These are phyloP conservation scores for Matsumyia berberina DNA, from an alignment of 2,888 invertebrate species.

Conservation along the genomic window DNA sequence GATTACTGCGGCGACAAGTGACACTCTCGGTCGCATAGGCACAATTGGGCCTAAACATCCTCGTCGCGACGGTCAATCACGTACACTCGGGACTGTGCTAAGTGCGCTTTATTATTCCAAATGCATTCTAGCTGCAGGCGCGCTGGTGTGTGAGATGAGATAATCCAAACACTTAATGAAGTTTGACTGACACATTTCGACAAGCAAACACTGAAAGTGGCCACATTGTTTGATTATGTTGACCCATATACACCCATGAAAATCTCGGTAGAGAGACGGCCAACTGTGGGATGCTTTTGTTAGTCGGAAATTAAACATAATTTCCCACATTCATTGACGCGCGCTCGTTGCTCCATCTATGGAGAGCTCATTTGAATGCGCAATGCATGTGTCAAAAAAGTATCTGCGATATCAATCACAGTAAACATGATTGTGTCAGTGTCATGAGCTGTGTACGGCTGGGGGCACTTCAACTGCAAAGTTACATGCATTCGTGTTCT, in stretches of 20 bases:
- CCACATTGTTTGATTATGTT: slow-evolving; percentile 57
- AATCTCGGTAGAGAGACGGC: neutral
- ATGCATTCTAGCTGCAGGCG: slow-evolving; percentile 52
- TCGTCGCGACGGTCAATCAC: slow-evolving; percentile 44
- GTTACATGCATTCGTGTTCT: slow-evolving; percentile 31
- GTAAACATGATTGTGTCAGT: slow-evolving; percentile 75
- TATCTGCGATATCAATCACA: slow-evolving; percentile 74
- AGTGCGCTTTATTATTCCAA: slow-evolving; percentile 61
- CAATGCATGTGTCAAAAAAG: slow-evolving; percentile 72
- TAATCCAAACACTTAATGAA: slow-evolving; percentile 59
- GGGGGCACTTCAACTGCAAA: slow-evolving; percentile 63
- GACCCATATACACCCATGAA: slow-evolving; percentile 58
- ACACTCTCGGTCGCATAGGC: slow-evolving; percentile 36
- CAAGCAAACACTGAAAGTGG: slow-evolving; percentile 40
- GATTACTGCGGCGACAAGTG: slow-evolving; percentile 50
- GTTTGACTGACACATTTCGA: slow-evolving; percentile 72
- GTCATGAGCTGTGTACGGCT: slow-evolving; percentile 58
- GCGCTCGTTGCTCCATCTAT: neutral
- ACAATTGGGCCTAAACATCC: slow-evolving; percentile 49
- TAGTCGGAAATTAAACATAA: slow-evolving; percentile 15
- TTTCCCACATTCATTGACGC: slow-evolving; percentile 56
- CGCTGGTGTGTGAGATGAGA: slow-evolving; percentile 49
- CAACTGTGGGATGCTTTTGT: slow-evolving; percentile 37
- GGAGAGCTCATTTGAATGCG: slow-evolving; percentile 28
- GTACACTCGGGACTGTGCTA: slow-evolving; percentile 54